Evolutionary conservation across 2,113 vertebrate genomes (phyloP), one percentile per base, ranked within the genome.

Genomic region (Mirounga angustirostris): DNA sequence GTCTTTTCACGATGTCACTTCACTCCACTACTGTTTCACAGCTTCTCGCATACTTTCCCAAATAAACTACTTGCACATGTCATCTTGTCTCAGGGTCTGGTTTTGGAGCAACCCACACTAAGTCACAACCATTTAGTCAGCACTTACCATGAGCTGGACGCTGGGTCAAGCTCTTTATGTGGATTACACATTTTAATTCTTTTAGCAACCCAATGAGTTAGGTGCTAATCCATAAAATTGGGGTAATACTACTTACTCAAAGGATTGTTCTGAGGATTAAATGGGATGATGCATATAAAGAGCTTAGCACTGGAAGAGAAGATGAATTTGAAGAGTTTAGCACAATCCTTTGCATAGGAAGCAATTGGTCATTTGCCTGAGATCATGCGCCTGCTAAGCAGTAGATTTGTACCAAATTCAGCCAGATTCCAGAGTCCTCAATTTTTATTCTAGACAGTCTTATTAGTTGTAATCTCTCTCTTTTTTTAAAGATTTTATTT

Each of bases 151-250:
- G 78, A 91, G 86, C 40, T 96, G 33, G 36, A 52, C 8, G 26
- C 58, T 81, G 24, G 63, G 56, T 65, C 63, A 94, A 97, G 79
- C 71, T 89, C 85, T 96, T 93, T 89, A 33, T 52, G 58, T 43
- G 22, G 40, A 91, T 95, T 96, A 92, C 80, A 79, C 58, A 4
- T 90, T 96, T 94, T 95, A 83, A 95, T 95, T 96, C 14, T 95
- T 79, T 91, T 82, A 92, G 46, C n/a, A 91, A 90, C 89, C n/a
- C 28, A 80, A 79, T 94, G 82, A 96, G 80, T 90, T 63, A 79
- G 40, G 65, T 79, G 36, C 65, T 97, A 97, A 94, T 95, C 85
- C 59, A 79, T 82, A 56, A 91, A 91, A 85, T 18, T 95, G 61
- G 74, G 61, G 15, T 80, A 86, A 95, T 79, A 80, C 54, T 86